Evolutionary conservation across 2,888 invertebrate genomes (phyloP), one percentile per base, ranked within the genome.

Genomic region (Tiphia femorata): DNA sequence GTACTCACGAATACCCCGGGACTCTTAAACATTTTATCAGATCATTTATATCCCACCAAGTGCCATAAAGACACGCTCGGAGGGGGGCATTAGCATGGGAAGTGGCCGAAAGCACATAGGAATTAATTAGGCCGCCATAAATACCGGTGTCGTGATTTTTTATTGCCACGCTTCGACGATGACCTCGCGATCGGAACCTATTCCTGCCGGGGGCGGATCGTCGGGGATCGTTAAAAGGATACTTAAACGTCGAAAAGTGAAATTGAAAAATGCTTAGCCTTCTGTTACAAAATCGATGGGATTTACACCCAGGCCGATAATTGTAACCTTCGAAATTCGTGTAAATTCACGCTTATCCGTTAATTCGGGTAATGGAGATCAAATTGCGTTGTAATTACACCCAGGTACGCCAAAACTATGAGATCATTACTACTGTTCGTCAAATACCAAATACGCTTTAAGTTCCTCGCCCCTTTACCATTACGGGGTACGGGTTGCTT

Each of bases 101-200:
- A 76, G 73, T 70, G 69, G 70, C 59, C 64, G 72, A 70, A 74
- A 77, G 71, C 68, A 64, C 66, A 70, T 67, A 58, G 69, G 72
- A 76, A 80, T 80, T 78, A 78, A 79, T 80, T 78, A 76, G 72
- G 41, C 70, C 63, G 70, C 71, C 72, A 62, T 72, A 74, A 72
- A 67, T 72, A 66, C 62, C 58, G 53, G 54, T 58, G 56, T 57
- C 49, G 17, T n/a, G 44, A 21, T 67, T 66, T 48, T 73, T 75
- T 69, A 73, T 63, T 64, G 40, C 29, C 44, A 53, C 40, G 41
- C 27, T 38, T 47, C 44, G 52, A 3, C 47, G 46, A 47, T 44
- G n/a, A n/a, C n/a, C n/a, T n/a, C n/a, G n/a, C n/a, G n/a, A n/a
- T n/a, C n/a, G n/a, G n/a, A n/a, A n/a, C n/a, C n/a, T n/a, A n/a